Conservation (phyloP, 2,113 vertebrate genomes). For the Mustela lutreola region DNA sequence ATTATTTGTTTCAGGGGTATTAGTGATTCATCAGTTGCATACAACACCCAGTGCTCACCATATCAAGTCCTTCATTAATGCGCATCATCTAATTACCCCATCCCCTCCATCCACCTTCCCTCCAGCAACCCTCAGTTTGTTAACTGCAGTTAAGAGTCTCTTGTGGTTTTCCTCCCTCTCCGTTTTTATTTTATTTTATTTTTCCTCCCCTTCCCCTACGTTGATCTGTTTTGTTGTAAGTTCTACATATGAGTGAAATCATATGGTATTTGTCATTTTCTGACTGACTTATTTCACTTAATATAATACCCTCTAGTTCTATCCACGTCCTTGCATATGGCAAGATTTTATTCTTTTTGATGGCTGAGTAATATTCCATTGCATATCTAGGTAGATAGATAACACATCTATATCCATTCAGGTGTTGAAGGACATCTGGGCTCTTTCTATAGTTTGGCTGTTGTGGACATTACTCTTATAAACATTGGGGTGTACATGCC, state of each 20-base stretch:
- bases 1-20: not conserved
- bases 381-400: not conserved
- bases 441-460: not conserved
- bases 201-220: not conserved
- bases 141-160: not conserved
- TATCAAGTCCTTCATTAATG: not conserved
- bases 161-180: not conserved
- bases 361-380: not conserved
- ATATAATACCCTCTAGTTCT: not conserved
- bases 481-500: not conserved
- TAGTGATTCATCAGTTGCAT: not conserved
- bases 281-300: not conserved
- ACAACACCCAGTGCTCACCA: not conserved
- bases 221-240: not conserved
- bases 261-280: not conserved
- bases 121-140: not conserved
- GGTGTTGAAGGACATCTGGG: not conserved
- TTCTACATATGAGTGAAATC: not conserved
- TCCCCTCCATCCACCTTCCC: not conserved
- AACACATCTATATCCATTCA: not conserved
- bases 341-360: not conserved
- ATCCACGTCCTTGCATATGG: not conserved
- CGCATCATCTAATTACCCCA: not conserved
- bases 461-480: not conserved
- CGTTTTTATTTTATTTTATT: not conserved